Base-by-base conservation (phyloP, 2,797 vertebrate species). In the Oreortyx pictus region DNA sequence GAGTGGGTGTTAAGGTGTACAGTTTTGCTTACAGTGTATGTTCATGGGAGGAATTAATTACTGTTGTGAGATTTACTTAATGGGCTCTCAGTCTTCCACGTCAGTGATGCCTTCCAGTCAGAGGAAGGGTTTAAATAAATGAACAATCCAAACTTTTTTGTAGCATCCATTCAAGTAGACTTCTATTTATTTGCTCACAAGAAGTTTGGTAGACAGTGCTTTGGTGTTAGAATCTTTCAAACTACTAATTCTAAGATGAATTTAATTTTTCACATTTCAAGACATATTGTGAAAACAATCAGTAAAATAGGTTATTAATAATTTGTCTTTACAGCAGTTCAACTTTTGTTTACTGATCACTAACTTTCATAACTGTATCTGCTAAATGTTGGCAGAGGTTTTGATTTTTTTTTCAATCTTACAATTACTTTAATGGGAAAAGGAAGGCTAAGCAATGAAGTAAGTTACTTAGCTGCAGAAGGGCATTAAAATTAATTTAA, bases 391-490 rank as follows among this genome's bases (percentile, higher is more conserved):
- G 41, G 74, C 59, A 83, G 77, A 72, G 92, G 23, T 61, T 92
- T 59, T 90, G n/a, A 62, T 73, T 60, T 44, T 44, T 44, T 44
- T 96, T 96, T 92, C 56, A 77, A 52, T 85, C 81, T 93, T 91
- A 39, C 74, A 65, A 57, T 96, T 90, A 59, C 68, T 86, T 95
- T 90, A 80, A 70, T 89, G 54, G 61, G 62, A 78, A 90, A 95
- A 50, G 49, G 8, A 27, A 92, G 47, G 64, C 57, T 65, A 86
- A 44, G 70, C 95, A 92, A 81, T 85, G 10, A 88, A 96, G 70
- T 3, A 59, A 92, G 50, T 65, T 78, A 84, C 84, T 95, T 95
- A 91, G 94, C 66, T 96, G 80, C 57, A 88, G 66, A 92, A 95
- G 86, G 89, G 75, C 82, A 72, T 97, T 95, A 50, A 27, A 50